Evolutionary conservation across 2,797 vertebrate genomes (phyloP).

Genomic region (Hapalemur alaotrensis): DNA sequence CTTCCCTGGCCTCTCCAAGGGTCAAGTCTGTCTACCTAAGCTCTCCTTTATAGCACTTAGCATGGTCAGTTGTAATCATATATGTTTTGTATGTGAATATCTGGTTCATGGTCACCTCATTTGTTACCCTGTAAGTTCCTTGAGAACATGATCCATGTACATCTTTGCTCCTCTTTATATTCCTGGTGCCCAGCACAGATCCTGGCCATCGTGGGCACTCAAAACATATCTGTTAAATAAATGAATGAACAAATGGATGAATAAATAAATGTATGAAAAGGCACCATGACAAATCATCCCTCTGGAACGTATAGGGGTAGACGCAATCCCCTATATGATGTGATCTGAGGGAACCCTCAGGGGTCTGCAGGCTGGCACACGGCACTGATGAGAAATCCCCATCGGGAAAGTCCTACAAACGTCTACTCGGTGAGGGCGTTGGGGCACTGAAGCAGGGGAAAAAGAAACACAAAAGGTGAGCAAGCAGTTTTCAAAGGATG

Average conservation of each 20-base stretch:
- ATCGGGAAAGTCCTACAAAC: neutral
- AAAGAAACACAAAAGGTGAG: slow-evolving; percentile 57
- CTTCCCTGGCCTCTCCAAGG: neutral
- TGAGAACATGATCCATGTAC: neutral
- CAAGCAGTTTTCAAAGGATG: slow-evolving; percentile 67
- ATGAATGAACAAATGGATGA: neutral
- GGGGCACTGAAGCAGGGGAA: rapidly evolving
- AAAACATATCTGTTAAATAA: neutral
- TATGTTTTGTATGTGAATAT: neutral
- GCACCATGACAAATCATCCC: neutral
- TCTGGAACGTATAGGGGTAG: rapidly evolving
- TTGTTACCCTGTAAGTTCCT: neutral
- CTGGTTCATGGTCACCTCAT: neutral
- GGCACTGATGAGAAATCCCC: neutral
- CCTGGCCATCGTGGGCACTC: neutral
- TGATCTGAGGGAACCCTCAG: neutral
- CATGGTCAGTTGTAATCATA: neutral
- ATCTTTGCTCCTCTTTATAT: neutral
- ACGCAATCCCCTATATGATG: neutral
- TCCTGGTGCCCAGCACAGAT: neutral
- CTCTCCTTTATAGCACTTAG: neutral
- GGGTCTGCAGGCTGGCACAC: neutral
- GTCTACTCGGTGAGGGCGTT: neutral
- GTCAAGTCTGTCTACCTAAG: neutral
- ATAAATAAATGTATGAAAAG: neutral